A percentile compares a stretch with the other conserved stretches of the same genome.
These are phyloP conservation scores for Meteorus sp. DNA, from an alignment of 1,140 invertebrate species.

Conservation along the genomic window DNA sequence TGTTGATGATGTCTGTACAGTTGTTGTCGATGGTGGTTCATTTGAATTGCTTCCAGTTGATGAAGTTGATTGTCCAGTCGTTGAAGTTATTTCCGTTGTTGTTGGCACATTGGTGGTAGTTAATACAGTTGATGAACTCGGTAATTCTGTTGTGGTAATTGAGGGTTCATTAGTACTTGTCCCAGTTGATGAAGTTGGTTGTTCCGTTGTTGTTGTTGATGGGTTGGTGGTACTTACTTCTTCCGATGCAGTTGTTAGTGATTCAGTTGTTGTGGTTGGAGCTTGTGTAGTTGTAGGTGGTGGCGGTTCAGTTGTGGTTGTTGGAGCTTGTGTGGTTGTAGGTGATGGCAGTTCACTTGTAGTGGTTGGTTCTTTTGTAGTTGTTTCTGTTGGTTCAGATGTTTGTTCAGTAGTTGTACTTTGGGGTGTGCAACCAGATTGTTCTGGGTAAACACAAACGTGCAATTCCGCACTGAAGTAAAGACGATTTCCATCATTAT, in stretches of 20 bases:
- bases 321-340: background rate
- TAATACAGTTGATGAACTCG: background rate
- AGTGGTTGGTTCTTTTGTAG: background rate
- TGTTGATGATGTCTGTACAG: background rate
- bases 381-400: background rate
- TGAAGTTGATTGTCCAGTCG: background rate
- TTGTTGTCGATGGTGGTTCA: background rate
- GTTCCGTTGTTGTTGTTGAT: background rate
- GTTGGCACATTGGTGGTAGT: no score
- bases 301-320: background rate
- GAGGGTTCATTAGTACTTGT: background rate
- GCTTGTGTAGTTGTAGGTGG: background rate
- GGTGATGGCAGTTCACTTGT: background rate
- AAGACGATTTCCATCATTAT: constrained; percentile 33
- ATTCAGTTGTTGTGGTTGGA: background rate
- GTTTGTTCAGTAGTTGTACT: background rate
- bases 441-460: constrained; percentile 44
- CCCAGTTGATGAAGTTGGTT: background rate
- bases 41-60: background rate
- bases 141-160: background rate
- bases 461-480: constrained; percentile 59
- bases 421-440: constrained; percentile 17
- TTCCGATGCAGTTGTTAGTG: background rate
- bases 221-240: background rate
- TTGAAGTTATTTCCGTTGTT: no score